These are phyloP conservation scores for Hyposoter dolosus DNA, from an alignment of 2,888 invertebrate genomes.

Conservation along the genomic window DNA sequence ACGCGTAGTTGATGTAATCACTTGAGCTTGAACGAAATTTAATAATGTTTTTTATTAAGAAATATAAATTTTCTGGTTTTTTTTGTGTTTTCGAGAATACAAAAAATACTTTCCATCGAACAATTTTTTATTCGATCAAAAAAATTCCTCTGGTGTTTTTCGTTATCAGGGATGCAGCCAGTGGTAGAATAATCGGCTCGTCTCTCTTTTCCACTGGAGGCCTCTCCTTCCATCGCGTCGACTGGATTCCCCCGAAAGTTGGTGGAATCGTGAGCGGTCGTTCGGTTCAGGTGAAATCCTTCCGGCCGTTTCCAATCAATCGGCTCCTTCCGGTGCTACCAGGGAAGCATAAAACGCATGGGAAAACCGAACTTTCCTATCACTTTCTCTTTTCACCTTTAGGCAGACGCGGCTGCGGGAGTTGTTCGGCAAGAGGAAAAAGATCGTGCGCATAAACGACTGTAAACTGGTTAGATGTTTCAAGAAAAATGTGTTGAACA, in stretches of 20 bases:
- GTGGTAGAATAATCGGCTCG: slow-evolving; percentile 39
- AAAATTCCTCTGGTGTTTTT: slow-evolving; percentile 79
- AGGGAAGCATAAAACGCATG: slow-evolving; percentile 82
- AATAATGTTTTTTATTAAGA: background rate
- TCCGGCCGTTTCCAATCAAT: slow-evolving; percentile 84
- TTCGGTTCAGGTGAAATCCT: slow-evolving; percentile 78
- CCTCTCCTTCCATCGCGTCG: background rate
- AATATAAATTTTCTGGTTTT: background rate
- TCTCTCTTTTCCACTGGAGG: slow-evolving; percentile 40
- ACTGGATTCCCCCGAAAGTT: slow-evolving; percentile 36
- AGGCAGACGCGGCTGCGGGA: slow-evolving; percentile 49
- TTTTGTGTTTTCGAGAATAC: too few relatives aligned
- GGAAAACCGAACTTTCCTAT: slow-evolving; percentile 85
- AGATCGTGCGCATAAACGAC: slow-evolving; percentile 57
- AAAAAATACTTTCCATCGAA: background rate
- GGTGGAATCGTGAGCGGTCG: slow-evolving; percentile 40
- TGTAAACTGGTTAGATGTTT: background rate
- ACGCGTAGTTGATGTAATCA: background rate
- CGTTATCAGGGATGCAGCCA: slow-evolving; percentile 79
- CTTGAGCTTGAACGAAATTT: background rate
- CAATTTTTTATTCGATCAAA: slow-evolving; percentile 61
- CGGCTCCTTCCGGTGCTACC: slow-evolving; percentile 84
- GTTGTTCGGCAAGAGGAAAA: slow-evolving; percentile 67
- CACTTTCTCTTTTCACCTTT: slow-evolving; percentile 76
- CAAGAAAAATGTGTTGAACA: background rate